These are phyloP conservation scores for Laupala kohalensis DNA, from an alignment of 1,140 invertebrate genomes.

Conservation along the genomic window DNA sequence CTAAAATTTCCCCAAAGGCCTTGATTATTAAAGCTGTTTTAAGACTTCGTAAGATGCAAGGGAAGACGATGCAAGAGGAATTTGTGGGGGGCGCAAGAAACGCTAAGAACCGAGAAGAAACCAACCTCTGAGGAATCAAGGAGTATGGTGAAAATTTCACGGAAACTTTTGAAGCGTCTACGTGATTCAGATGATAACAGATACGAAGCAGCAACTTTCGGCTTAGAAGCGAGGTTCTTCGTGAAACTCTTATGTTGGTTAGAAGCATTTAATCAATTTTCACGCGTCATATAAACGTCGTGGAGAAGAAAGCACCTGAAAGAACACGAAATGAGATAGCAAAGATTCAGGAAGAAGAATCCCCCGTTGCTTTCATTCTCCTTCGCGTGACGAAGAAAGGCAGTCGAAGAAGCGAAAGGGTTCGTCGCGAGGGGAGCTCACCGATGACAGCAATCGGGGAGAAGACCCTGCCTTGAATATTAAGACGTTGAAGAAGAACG, in stretches of 20 bases:
- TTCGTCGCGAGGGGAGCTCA: background rate
- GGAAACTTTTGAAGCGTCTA: background rate
- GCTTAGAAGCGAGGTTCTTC: no score
- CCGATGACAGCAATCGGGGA: background rate
- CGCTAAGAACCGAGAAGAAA: background rate
- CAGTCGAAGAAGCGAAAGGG: background rate
- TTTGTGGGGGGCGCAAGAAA: background rate
- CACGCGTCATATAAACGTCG: background rate
- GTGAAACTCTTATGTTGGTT: no score
- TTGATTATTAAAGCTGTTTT: slow-evolving; percentile 14
- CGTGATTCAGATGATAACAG: background rate
- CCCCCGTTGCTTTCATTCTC: no score
- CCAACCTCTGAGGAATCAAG: background rate
- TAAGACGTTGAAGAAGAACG: background rate
- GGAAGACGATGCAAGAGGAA: background rate
- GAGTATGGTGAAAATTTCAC: background rate
- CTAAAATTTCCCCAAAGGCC: slow-evolving; percentile 16
- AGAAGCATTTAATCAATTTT: background rate
- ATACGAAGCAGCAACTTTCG: no score
- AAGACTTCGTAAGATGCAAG: slow-evolving; percentile 1
- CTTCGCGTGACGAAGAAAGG: no score
- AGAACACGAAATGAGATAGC: background rate
- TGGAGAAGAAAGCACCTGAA: background rate
- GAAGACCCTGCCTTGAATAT: background rate
- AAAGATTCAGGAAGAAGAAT: background rate